Conservation (phyloP, 2,797 vertebrate genomes). For the Pelobates cultripes region DNA sequence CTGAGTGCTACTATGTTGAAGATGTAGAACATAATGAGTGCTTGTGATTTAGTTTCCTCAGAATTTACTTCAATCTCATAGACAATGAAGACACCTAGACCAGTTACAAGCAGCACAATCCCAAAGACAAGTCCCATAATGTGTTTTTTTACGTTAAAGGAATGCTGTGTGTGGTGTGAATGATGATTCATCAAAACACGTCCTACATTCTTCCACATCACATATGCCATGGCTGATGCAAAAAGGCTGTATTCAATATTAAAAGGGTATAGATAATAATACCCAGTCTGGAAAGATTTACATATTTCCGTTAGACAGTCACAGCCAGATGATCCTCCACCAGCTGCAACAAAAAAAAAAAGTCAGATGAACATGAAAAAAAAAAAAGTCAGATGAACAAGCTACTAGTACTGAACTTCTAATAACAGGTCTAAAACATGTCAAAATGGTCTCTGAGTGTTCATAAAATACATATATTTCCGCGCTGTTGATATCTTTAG, state of each 20-base stretch:
- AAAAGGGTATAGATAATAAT: slow-evolving; percentile 93
- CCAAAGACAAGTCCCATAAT: slow-evolving; percentile 75
- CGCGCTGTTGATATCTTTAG: no score
- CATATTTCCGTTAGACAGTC: slow-evolving; percentile 77
- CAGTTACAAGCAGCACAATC: slow-evolving; percentile 75
- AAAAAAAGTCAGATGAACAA: no score
- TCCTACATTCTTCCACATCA: slow-evolving; percentile 97
- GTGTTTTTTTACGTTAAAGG: slow-evolving; percentile 74
- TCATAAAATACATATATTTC: no score
- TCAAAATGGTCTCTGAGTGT: no score
- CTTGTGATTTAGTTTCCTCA: slow-evolving; percentile 59
- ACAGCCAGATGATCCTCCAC: slow-evolving; percentile 64
- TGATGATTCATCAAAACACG: slow-evolving; percentile 69
- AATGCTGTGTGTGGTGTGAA: slow-evolving; percentile 66
- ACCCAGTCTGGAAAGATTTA: slow-evolving; percentile 82
- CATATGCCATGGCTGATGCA: slow-evolving; percentile 90
- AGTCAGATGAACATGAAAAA: no score
- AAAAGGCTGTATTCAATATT: slow-evolving; percentile 98
- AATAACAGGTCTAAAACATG: no score
- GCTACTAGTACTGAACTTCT: no score
- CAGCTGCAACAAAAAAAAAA: slow-evolving; percentile 54
- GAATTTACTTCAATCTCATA: slow-evolving; percentile 79
- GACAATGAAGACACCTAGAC: slow-evolving; percentile 84
- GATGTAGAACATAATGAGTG: slow-evolving; percentile 82
- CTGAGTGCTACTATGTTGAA: slow-evolving; percentile 83